phyloP scores from a whole-genome alignment of 2,797 vertebrate species.

The Octomys mimax region DNA sequence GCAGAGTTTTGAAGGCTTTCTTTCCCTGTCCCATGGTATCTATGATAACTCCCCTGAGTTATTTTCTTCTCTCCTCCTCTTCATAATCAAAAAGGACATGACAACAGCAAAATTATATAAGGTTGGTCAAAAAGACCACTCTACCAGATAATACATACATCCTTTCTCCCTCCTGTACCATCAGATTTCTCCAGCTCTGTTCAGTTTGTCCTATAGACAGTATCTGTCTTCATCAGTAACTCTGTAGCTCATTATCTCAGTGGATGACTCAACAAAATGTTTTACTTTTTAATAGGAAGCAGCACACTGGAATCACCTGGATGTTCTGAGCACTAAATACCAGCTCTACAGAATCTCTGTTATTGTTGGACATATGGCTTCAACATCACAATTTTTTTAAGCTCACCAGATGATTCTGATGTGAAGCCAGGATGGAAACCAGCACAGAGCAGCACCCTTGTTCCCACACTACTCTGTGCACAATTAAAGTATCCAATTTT shows the following conservation, averaged over 20 bases:
- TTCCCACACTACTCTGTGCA: background rate
- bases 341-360: background rate
- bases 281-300: background rate
- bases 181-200: background rate
- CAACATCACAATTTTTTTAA: background rate
- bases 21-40: background rate
- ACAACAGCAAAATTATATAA: background rate
- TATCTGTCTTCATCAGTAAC: constrained; percentile 31
- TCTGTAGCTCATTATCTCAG: background rate
- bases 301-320: background rate
- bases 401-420: background rate
- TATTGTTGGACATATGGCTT: background rate
- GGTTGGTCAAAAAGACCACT: background rate
- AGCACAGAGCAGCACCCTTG: background rate
- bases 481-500: constrained; percentile 11
- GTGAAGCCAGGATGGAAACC: background rate
- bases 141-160: background rate
- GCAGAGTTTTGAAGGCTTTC: background rate
- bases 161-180: background rate
- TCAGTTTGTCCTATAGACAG: background rate
- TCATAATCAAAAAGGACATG: constrained; percentile 29
- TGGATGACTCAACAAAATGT: background rate
- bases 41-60: background rate
- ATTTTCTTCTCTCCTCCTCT: background rate
- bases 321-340: background rate